Conservation (phyloP, 1,140 invertebrate genomes). For the Nephotettix cincticeps region DNA sequence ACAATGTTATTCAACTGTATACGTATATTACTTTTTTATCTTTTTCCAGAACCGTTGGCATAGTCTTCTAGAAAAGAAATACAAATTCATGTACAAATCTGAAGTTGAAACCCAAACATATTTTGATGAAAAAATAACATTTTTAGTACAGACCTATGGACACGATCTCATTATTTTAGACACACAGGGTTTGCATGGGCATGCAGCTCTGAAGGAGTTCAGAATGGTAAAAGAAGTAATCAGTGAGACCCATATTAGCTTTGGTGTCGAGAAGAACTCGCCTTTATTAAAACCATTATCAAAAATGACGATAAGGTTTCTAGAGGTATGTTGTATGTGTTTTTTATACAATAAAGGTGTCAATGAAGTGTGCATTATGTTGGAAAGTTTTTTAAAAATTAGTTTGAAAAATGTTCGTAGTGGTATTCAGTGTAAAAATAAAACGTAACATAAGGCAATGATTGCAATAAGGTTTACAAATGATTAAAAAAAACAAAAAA, state of each 20-base stretch:
- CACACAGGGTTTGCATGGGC: neutral
- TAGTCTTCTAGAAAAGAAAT: neutral
- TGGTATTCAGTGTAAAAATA: too few relatives aligned
- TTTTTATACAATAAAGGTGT: too few relatives aligned
- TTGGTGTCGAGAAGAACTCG: neutral
- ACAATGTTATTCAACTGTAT: too few relatives aligned
- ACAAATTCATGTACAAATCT: neutral
- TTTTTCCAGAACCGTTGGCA: neutral
- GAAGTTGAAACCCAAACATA: neutral
- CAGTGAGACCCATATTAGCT: neutral
- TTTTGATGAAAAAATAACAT: neutral
- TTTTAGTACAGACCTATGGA: neutral
- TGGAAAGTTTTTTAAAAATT: too few relatives aligned
- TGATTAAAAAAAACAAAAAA: too few relatives aligned
- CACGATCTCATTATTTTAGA: neutral
- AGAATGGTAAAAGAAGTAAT: neutral
- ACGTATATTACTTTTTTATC: too few relatives aligned
- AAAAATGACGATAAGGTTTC: neutral
- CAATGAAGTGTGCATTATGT: too few relatives aligned
- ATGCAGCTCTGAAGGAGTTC: neutral
- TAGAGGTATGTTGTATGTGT: too few relatives aligned
- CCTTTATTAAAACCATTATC: neutral
- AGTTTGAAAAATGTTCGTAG: too few relatives aligned
- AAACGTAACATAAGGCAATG: too few relatives aligned
- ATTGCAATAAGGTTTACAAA: too few relatives aligned